A percentile compares a stretch with the other conserved stretches of the same genome.
These are phyloP conservation scores for Limonius californicus DNA, from an alignment of 1,140 invertebrate genomes.

Conservation along the genomic window DNA sequence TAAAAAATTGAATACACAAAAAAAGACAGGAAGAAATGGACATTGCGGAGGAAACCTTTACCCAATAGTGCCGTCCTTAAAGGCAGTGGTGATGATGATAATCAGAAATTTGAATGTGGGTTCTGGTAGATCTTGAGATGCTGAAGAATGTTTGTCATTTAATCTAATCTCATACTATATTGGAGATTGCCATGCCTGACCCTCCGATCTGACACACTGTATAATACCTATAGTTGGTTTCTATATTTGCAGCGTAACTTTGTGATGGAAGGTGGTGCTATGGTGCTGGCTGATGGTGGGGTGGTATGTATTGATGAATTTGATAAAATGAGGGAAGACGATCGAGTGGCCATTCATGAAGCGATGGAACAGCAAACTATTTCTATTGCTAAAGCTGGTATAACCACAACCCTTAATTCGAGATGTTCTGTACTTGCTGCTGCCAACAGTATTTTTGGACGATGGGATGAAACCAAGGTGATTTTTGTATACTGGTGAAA, in stretches of 20 bases:
- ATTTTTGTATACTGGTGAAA: not conserved
- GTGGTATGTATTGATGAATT: slow-evolving; percentile 99
- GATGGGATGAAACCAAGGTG: slow-evolving; percentile 95
- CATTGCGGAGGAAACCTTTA: no score
- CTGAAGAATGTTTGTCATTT: no score
- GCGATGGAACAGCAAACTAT: slow-evolving; percentile 99
- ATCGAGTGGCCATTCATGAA: slow-evolving; percentile 98
- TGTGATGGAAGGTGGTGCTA: slow-evolving; percentile 99
- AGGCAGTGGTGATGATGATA: no score
- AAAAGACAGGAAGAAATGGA: no score
- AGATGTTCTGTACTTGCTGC: slow-evolving; percentile 97
- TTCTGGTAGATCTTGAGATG: no score
- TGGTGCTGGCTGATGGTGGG: slow-evolving; percentile 98
- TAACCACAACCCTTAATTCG: slow-evolving; percentile 97
- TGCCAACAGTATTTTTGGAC: slow-evolving; percentile 96
- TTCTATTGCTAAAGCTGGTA: slow-evolving; percentile 99
- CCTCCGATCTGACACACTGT: no score
- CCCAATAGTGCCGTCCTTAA: no score
- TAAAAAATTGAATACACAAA: no score
- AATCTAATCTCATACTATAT: no score
- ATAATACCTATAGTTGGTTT: slow-evolving; percentile 22
- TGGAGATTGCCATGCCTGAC: no score
- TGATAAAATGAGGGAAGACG: slow-evolving; percentile 99
- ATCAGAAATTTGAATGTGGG: no score
- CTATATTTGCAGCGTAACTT: slow-evolving; percentile 77